phyloP scores from a whole-genome alignment of 2,888 invertebrate species.

The Thymelicus lineola region DNA sequence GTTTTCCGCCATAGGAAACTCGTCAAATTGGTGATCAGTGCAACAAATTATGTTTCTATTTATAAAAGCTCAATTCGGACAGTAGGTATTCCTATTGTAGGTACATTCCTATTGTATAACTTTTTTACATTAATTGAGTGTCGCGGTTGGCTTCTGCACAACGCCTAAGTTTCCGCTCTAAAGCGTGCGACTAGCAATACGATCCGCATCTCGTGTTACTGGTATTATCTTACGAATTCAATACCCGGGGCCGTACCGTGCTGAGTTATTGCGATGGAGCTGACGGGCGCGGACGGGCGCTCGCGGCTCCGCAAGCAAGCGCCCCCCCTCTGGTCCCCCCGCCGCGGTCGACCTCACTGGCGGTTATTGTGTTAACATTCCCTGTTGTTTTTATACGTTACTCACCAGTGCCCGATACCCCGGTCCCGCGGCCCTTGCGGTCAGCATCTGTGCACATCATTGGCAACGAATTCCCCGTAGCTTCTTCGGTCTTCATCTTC shows the following conservation, averaged over 20 bases:
- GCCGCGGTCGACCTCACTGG: slow-evolving; percentile 80
- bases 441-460: slow-evolving; percentile 39
- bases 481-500: slow-evolving; percentile 20
- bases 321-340: slow-evolving; percentile 72
- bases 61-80: not conserved
- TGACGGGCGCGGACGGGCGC: slow-evolving; percentile 60
- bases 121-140: slow-evolving; percentile 41
- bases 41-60: not conserved
- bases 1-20: too few species aligned
- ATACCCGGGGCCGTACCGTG: slow-evolving; percentile 60
- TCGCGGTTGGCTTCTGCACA: slow-evolving; percentile 46
- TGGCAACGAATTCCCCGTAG: slow-evolving; percentile 35
- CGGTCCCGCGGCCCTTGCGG: slow-evolving; percentile 30
- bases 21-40: not conserved
- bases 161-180: slow-evolving; percentile 67
- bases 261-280: slow-evolving; percentile 70
- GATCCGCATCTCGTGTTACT: slow-evolving; percentile 69
- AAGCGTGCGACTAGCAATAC: slow-evolving; percentile 69
- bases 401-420: slow-evolving; percentile 39
- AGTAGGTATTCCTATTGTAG: too few species aligned
- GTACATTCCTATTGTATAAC: slow-evolving; percentile 16
- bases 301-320: slow-evolving; percentile 47
- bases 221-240: slow-evolving; percentile 70
- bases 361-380: slow-evolving; percentile 84
- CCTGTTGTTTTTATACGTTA: slow-evolving; percentile 57